Evolutionary conservation across 1,140 invertebrate genomes (phyloP).

Genomic region (Macrosteles quadrilineatus): DNA sequence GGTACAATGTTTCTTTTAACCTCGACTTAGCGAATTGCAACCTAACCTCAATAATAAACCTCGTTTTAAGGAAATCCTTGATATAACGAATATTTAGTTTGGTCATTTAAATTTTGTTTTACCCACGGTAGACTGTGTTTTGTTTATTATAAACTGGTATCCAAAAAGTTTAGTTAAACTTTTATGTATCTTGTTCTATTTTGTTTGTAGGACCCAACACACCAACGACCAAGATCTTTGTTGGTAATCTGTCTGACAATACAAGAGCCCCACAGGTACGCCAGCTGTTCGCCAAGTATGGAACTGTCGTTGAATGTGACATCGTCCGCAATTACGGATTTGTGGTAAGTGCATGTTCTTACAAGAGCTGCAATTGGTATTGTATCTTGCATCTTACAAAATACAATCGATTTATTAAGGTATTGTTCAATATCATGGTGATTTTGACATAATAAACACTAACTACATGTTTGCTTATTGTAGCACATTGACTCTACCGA

Average conservation of each 20-base stretch:
- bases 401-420: neutral
- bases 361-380: neutral
- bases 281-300: conserved; percentile 83
- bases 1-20: no score
- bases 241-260: conserved; percentile 86
- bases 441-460: no score
- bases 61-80: no score
- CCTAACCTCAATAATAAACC: no score
- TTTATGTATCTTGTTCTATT: no score
- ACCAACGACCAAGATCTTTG: conserved; percentile 86
- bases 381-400: neutral
- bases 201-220: conserved; percentile 64
- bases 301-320: conserved; percentile 87
- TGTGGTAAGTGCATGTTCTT: conserved; percentile 62
- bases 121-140: no score
- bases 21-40: no score
- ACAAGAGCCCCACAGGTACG: conserved; percentile 85
- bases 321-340: conserved; percentile 90
- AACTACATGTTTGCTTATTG: neutral
- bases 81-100: no score
- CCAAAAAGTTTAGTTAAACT: no score
- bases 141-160: no score
- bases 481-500: conserved; percentile 77
- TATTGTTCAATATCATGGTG: no score
- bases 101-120: no score